Conservation (phyloP, 2,888 invertebrate genomes). For the Rhingia campestris region DNA sequence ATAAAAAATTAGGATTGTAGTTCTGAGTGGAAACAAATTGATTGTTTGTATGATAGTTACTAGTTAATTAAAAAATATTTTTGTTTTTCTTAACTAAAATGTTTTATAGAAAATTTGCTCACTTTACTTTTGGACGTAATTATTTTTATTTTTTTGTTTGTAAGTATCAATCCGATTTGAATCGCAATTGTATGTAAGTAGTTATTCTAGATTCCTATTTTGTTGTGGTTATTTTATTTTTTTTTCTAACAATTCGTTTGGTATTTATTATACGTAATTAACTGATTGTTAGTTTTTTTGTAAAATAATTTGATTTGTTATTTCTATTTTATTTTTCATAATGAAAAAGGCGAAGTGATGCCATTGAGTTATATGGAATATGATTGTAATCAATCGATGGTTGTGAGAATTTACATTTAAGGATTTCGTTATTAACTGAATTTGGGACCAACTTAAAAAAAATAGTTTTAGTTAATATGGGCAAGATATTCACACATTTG, state of each 20-base stretch:
- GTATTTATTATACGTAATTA: constrained; percentile 5
- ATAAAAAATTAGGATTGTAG: constrained; percentile 44
- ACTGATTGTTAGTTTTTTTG: constrained; percentile 19
- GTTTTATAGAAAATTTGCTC: constrained; percentile 46
- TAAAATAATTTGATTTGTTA: constrained; percentile 9
- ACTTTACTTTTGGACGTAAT: constrained; percentile 61
- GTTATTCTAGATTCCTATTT: constrained; percentile 20
- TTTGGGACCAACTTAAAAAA: constrained; percentile 14
- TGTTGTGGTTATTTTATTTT: constrained; percentile 35
- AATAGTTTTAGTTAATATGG: too few relatives aligned
- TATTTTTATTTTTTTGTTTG: constrained; percentile 19
- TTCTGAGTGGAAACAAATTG: constrained; percentile 46
- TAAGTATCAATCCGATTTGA: constrained; percentile 7
- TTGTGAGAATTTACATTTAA: constrained; percentile 7
- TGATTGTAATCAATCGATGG: neutral
- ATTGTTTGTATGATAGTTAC: constrained; percentile 68
- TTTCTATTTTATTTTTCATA: neutral
- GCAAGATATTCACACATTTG: neutral
- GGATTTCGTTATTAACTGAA: neutral
- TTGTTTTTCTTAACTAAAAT: constrained; percentile 25
- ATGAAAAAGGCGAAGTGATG: constrained; percentile 36
- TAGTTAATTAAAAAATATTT: constrained; percentile 39
- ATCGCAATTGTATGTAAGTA: constrained; percentile 34
- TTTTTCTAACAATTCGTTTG: constrained; percentile 12
- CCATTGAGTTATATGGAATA: constrained; percentile 16